A percentile compares a stretch with the other conserved stretches of the same genome.
Conservation (phyloP, 2,797 vertebrate genomes). For the Gobionotothen gibberifrons region DNA sequence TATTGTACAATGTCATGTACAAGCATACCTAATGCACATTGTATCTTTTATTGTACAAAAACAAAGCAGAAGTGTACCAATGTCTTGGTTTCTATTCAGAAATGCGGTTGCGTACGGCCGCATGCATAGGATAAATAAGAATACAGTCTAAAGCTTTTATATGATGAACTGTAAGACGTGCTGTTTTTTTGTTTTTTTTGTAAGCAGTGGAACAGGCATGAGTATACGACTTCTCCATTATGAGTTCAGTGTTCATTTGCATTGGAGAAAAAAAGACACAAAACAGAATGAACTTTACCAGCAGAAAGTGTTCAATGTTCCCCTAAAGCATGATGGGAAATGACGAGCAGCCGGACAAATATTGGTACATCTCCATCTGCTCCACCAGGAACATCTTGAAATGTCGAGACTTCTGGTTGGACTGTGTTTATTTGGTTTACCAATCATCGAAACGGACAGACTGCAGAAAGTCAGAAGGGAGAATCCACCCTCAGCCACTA, state of each 20-base stretch:
- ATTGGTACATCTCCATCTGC: constrained; percentile 28
- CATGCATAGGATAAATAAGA: constrained; percentile 88
- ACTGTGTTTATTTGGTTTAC: not conserved
- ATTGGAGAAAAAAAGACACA: constrained; percentile 5
- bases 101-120: constrained; percentile 86
- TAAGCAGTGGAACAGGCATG: constrained; percentile 86
- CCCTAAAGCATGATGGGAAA: constrained; percentile 1
- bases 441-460: not conserved
- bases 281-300: constrained; percentile 89
- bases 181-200: constrained; percentile 76
- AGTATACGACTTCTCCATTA: constrained; percentile 81
- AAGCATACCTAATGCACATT: constrained; percentile 99
- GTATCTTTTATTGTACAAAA: constrained; percentile 99
- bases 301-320: constrained; percentile 69
- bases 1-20: constrained; percentile 99
- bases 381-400: constrained; percentile 9
- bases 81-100: constrained; percentile 97
- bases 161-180: constrained; percentile 88
- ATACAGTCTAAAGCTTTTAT: constrained; percentile 97
- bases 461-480: constrained; percentile 15
- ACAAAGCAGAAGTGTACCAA: constrained; percentile 92
- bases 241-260: constrained; percentile 82
- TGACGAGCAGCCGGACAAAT: not conserved
- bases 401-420: not conserved
- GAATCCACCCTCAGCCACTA: constrained; percentile 37